These are phyloP conservation scores for Eriocheir sinensis DNA, from an alignment of 1,140 invertebrate species.

Conservation along the genomic window DNA sequence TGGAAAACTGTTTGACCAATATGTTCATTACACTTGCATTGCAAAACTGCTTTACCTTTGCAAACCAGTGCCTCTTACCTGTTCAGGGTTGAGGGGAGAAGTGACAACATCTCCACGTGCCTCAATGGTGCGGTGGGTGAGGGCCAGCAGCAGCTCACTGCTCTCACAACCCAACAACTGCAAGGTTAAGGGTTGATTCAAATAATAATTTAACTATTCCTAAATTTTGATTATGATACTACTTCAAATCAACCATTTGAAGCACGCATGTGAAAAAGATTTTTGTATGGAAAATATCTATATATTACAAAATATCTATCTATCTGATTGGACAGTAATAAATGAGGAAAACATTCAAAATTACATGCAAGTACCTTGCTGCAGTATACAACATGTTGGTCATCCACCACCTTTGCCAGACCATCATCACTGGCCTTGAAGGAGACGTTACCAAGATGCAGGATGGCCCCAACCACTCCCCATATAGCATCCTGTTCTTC, in stretches of 20 bases:
- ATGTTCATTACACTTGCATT: too few relatives aligned
- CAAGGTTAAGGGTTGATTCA: constrained; percentile 76
- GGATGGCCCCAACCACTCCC: constrained; percentile 81
- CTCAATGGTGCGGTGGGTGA: constrained; percentile 93
- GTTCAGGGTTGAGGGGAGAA: constrained; percentile 84
- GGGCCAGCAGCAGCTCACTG: constrained; percentile 86
- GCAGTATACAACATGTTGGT: constrained; percentile 79
- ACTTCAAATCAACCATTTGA: too few relatives aligned
- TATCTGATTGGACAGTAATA: too few relatives aligned
- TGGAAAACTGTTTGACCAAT: too few relatives aligned
- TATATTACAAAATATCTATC: too few relatives aligned
- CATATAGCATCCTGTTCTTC: constrained; percentile 82
- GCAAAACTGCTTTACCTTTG: too few relatives aligned
- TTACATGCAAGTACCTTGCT: constrained; percentile 78
- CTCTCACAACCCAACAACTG: constrained; percentile 88
- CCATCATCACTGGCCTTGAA: constrained; percentile 81
- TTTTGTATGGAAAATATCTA: too few relatives aligned
- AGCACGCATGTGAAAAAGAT: too few relatives aligned
- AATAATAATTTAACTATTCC: too few relatives aligned
- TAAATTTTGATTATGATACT: too few relatives aligned
- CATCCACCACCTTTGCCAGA: constrained; percentile 79
- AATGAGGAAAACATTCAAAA: neutral
- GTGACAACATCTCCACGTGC: constrained; percentile 92
- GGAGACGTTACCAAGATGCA: constrained; percentile 82
- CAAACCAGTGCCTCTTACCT: constrained; percentile 66